A percentile compares a stretch with the other conserved stretches of the same genome.
phyloP scores from a whole-genome alignment of 2,888 invertebrate species.

The Ariolimax columbianus region DNA sequence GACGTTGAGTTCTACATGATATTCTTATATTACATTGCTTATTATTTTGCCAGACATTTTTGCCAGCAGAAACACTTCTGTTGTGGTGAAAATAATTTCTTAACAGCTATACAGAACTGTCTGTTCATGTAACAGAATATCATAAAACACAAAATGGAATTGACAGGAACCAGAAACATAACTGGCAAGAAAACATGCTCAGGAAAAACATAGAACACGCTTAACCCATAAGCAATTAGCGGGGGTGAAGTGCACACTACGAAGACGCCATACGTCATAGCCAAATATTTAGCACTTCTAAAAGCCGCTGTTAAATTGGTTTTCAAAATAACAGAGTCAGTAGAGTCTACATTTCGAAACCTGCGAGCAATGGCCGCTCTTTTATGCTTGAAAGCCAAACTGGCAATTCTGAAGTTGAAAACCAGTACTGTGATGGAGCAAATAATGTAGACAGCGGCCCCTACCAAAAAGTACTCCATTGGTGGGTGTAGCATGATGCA shows the following conservation, averaged over 20 bases:
- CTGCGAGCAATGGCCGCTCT: constrained; percentile 7
- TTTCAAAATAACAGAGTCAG: background rate
- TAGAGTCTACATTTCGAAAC: background rate
- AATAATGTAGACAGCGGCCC: background rate
- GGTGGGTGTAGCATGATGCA: constrained; percentile 9
- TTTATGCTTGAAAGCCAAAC: constrained; percentile 17
- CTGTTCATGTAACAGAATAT: background rate
- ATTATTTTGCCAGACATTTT: background rate
- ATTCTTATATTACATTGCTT: too few relatives aligned
- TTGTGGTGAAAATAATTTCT: background rate
- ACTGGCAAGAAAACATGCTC: background rate
- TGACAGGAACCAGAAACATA: background rate
- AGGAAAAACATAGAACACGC: background rate
- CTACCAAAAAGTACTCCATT: background rate
- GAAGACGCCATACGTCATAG: constrained; percentile 11
- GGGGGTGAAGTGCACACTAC: background rate
- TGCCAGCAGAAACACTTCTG: background rate
- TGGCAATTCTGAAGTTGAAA: constrained; percentile 13
- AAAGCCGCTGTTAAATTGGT: background rate
- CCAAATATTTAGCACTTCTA: constrained; percentile 14
- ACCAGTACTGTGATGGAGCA: background rate
- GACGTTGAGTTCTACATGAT: too few relatives aligned
- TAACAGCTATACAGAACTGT: background rate
- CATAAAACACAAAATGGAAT: background rate
- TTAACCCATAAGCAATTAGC: background rate